Evolutionary conservation across 2,113 vertebrate species (phyloP).

Genomic region (Ardeotis arabs): DNA sequence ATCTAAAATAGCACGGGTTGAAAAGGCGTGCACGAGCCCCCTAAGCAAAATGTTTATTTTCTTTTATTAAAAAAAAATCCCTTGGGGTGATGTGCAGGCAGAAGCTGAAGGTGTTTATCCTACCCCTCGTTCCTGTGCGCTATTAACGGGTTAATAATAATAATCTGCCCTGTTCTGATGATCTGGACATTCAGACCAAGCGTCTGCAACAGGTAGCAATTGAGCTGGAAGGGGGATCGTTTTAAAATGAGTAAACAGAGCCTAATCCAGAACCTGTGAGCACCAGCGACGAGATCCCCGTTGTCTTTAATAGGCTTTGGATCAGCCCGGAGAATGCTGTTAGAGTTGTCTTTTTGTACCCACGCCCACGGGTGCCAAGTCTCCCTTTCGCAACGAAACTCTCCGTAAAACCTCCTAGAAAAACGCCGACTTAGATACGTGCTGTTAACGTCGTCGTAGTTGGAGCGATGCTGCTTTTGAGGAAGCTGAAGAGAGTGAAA

Average conservation of each 20-base stretch:
- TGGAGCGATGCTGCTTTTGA: not conserved
- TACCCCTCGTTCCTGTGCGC: not conserved
- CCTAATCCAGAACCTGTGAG: slow-evolving; percentile 42
- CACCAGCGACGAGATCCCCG: slow-evolving; percentile 11
- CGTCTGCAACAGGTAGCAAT: slow-evolving; percentile 55
- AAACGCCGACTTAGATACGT: not conserved
- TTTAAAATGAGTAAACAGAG: slow-evolving; percentile 6
- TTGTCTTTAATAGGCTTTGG: slow-evolving; percentile 66
- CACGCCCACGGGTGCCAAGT: slow-evolving; percentile 35
- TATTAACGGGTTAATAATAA: not conserved
- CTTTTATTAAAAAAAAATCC: not conserved
- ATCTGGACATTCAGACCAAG: not conserved
- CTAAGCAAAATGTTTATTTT: not conserved
- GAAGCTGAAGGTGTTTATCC: not conserved
- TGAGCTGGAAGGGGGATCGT: slow-evolving; percentile 3
- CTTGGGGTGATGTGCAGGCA: slow-evolving; percentile 1
- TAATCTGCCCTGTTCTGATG: not conserved
- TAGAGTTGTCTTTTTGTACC: slow-evolving; percentile 48
- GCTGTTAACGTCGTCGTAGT: not conserved
- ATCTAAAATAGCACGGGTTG: not conserved
- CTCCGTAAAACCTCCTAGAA: not conserved
- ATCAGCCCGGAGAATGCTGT: slow-evolving; percentile 53
- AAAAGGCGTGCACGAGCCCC: not conserved
- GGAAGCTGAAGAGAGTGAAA: not conserved
- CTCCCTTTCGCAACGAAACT: not conserved